A percentile compares a stretch with the other conserved stretches of the same genome.
Evolutionary conservation across 2,888 invertebrate genomes (phyloP).

Genomic region (Amphiduros pacificus): DNA sequence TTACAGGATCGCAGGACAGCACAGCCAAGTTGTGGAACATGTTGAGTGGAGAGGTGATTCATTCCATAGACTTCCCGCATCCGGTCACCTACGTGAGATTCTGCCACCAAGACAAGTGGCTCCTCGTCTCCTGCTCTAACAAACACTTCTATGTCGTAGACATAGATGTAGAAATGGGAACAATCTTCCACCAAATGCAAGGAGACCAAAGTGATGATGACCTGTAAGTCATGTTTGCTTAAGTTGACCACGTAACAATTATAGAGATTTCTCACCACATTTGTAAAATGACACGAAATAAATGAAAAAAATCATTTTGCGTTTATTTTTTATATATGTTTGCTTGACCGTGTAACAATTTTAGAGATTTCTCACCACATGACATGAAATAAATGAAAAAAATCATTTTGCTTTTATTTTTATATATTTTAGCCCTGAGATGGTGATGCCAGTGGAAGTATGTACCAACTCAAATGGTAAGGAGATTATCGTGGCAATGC

Average conservation of each 20-base stretch:
- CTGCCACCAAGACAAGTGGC: constrained; percentile 5
- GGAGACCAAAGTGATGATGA: not conserved
- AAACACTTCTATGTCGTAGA: constrained; percentile 15
- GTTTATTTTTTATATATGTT: not conserved
- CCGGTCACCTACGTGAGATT: constrained; percentile 10
- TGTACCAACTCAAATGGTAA: constrained; percentile 1
- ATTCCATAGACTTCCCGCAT: constrained; percentile 14
- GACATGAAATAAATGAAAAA: too few relatives aligned
- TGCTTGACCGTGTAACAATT: too few relatives aligned
- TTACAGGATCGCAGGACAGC: constrained; percentile 38
- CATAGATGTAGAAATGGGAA: not conserved
- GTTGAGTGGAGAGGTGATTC: constrained; percentile 17
- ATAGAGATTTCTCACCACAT: too few relatives aligned
- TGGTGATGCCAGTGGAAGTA: constrained; percentile 8
- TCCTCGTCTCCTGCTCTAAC: constrained; percentile 6
- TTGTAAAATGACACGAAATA: too few relatives aligned
- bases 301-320: not conserved
- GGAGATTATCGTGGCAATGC: constrained; percentile 4
- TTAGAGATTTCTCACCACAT: too few relatives aligned
- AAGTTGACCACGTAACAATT: too few relatives aligned
- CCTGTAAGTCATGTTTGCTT: not conserved
- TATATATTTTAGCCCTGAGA: not conserved
- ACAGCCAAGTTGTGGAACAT: constrained; percentile 34
- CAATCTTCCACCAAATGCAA: not conserved
- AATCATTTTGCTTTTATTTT: not conserved